Evolutionary conservation across 2,888 invertebrate genomes (phyloP), one percentile per base, ranked within the genome.

Genomic region (Urechis unicinctus): DNA sequence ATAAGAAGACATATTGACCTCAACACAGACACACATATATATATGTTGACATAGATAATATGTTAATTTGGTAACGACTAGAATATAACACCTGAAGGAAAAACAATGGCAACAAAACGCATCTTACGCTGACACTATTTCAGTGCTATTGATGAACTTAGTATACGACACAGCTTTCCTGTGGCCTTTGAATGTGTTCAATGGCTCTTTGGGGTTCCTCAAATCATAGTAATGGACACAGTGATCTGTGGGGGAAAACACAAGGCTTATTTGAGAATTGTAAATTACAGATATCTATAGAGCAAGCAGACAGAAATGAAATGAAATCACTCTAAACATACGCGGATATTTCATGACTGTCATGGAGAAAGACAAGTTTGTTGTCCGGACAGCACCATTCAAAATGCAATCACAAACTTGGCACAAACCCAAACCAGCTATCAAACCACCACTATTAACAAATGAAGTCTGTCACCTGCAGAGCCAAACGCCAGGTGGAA

Each of bases 141-240:
- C 89, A 63, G 86, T 83, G 52, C 85, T 84, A 75, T 89, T 89
- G 48, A 92, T 82, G 77, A 93, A 94, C 78, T 91, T 89, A 0
- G 93, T 92, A 79, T 94, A 94, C 1, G 92, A 93, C 1, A 94
- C 94, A 0, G 94, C 93, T 77, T 94, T 94, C 60, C 88, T 84
- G 75, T 95, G 94, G 36, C 93, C 92, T 67, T 87, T 86, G 74
- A 94, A 89, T 13, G 92, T 83, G 56, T 86, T 85, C 22, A 93
- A 81, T 1, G 93, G 87, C 61, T 87, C 85, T 56, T 88, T 85
- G 71, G 89, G 86, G 65, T 90, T 86, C 41, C 94, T 82, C 63
- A 95, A 82, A 81, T 95, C 95, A 78, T 93, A 95, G 75, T 94
- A 93, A 78, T 95, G 92, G 52, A 95, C 92, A 81, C 91, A 91